These are phyloP conservation scores for Odontocerum albicorne DNA, from an alignment of 2,888 invertebrate species.

Conservation along the genomic window DNA sequence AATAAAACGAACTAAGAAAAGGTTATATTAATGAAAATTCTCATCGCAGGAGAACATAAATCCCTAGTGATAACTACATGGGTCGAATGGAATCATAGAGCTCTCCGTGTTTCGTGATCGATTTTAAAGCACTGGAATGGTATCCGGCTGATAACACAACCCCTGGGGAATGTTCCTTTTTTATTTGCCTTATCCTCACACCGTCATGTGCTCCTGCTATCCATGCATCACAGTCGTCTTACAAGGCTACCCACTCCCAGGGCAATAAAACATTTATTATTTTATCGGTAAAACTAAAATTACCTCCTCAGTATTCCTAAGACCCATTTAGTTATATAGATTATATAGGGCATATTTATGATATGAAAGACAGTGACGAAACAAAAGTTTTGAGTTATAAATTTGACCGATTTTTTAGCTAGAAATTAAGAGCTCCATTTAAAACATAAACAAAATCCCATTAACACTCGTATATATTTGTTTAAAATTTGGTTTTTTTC, in stretches of 20 bases:
- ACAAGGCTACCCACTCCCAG: slow-evolving; percentile 15
- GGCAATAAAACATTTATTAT: slow-evolving; percentile 31
- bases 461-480: too few species aligned
- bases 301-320: slow-evolving; percentile 12
- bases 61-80: slow-evolving; percentile 7
- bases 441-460: too few species aligned
- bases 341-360: too few species aligned
- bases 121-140: slow-evolving; percentile 25
- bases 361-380: too few species aligned
- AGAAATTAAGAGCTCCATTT: too few species aligned
- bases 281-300: slow-evolving; percentile 14
- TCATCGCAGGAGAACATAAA: slow-evolving; percentile 22
- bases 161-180: slow-evolving; percentile 23
- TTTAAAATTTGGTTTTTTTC: too few species aligned
- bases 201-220: slow-evolving; percentile 18
- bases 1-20: too few species aligned
- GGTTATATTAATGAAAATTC: too few species aligned
- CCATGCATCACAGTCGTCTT: slow-evolving; percentile 19
- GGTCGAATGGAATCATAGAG: slow-evolving; percentile 17
- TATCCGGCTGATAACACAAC: slow-evolving; percentile 22
- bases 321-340: too few species aligned
- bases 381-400: too few species aligned
- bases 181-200: slow-evolving; percentile 18
- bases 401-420: too few species aligned
- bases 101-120: slow-evolving; percentile 17